Evolutionary conservation across 1,140 invertebrate species (phyloP).

Genomic region (Mizuhopecten yessoensis): DNA sequence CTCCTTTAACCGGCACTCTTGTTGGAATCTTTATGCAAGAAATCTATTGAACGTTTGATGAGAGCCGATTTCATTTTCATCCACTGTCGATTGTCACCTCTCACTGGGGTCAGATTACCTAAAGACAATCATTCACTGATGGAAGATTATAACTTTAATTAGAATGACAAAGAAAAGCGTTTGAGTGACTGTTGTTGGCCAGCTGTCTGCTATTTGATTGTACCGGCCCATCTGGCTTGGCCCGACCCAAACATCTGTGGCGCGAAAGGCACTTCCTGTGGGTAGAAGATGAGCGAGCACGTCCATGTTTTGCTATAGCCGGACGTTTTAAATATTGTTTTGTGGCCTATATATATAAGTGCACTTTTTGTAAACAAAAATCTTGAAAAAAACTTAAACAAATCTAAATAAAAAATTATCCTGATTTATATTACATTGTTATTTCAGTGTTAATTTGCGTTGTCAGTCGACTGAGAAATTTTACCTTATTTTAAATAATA

Average conservation of each 20-base stretch:
- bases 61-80: constrained; percentile 43
- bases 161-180: constrained; percentile 69
- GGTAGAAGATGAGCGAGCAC: not conserved
- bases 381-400: too few relatives aligned
- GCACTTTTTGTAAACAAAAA: not conserved
- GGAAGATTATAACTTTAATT: constrained; percentile 71
- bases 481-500: too few relatives aligned
- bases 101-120: constrained; percentile 60
- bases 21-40: constrained; percentile 23
- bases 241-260: constrained; percentile 35
- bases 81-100: constrained; percentile 49
- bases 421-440: too few relatives aligned
- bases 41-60: constrained; percentile 15
- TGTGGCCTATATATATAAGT: too few relatives aligned
- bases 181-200: constrained; percentile 56
- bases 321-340: too few relatives aligned
- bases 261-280: not conserved
- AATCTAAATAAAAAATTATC: too few relatives aligned
- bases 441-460: too few relatives aligned
- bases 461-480: too few relatives aligned
- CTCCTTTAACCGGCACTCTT: not conserved
- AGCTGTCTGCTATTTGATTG: constrained; percentile 68
- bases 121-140: constrained; percentile 67
- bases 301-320: too few relatives aligned
- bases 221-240: constrained; percentile 65